These are phyloP conservation scores for Dyspetes luteomarginatus DNA, from an alignment of 2,888 invertebrate species.

Conservation along the genomic window DNA sequence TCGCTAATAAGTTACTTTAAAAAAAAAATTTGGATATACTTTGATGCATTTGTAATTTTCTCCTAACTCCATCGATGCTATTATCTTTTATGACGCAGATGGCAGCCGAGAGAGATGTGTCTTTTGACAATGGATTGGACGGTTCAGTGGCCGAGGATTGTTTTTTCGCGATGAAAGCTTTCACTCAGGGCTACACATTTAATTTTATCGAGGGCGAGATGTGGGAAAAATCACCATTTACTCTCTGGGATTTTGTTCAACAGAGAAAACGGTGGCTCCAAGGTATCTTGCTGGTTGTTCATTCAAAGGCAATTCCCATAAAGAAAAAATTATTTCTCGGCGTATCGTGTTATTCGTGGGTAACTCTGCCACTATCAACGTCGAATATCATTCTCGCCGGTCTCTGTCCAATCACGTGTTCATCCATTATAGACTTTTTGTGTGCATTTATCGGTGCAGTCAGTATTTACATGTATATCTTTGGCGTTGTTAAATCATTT, in stretches of 20 bases:
- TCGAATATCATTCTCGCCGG: conserved; percentile 94
- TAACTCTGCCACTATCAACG: conserved; percentile 96
- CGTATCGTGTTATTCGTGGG: conserved; percentile 97
- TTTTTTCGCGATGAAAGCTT: conserved; percentile 98
- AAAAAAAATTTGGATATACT: neutral
- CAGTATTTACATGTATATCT: conserved; percentile 98
- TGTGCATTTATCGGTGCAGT: conserved; percentile 97
- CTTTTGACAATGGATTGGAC: conserved; percentile 98
- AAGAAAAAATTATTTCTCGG: conserved; percentile 92
- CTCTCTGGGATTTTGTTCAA: conserved; percentile 96
- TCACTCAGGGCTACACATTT: conserved; percentile 94
- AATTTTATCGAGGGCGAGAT: conserved; percentile 99
- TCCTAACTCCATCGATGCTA: conserved; percentile 64
- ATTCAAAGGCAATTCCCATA: conserved; percentile 92
- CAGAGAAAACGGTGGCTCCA: conserved; percentile 98
- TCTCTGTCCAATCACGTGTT: conserved; percentile 94
- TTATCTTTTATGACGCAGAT: conserved; percentile 85
- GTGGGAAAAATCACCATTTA: conserved; percentile 99
- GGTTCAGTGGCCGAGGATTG: conserved; percentile 99
- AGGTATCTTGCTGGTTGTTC: conserved; percentile 94
- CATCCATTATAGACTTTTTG: conserved; percentile 91
- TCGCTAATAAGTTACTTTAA: neutral
- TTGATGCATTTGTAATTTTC: neutral
- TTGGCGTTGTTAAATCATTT: conserved; percentile 98
- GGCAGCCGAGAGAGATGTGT: conserved; percentile 94